Base-by-base conservation (phyloP, 2,797 vertebrate species). In the Corythornis leucogaster region DNA sequence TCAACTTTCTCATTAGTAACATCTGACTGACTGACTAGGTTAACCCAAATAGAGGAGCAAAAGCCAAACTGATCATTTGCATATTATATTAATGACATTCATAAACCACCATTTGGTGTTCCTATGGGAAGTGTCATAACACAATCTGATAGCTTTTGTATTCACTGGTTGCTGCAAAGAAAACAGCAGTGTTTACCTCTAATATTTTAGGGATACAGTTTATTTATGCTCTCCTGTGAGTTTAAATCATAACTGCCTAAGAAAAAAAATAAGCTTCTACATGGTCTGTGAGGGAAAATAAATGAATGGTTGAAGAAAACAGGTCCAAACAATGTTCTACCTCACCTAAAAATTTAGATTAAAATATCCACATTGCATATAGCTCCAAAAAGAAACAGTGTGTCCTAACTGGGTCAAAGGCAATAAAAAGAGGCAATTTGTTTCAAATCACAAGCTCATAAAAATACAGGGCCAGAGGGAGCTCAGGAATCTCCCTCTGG, bases 21-120 rank as follows among this genome's bases (percentile, higher is more conserved):
- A 79, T 90, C 74, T 76, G 69, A 89, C 73, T 92, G 85, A 96
- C 76, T 80, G 96, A 94, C 90, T 95, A 91, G 93, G 94, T 96
- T 95, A 97, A 78, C 78, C 55, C 51, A 94, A 95, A 91, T 11
- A 50, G 46, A 94, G 53, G 31, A 69, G 40, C 51, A 76, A 84
- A 86, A 85, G 80, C 66, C 94, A 95, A 92, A 82, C 6, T 89
- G 53, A 86, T 93, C 12, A 90, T 97, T 97, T 97, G 82, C 96
- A 96, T 97, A 86, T 94, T 87, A 91, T 93, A 95, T 93, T 96
- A 97, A 96, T 97, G 87, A 79, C 67, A 96, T 96, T 95, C 85
- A 90, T 93, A 88, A 88, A 87, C 35, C 35, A 93, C 61, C 79
- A 83, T 94, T 94, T 97, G 90, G 61, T 90, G 51, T 93, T 96